Evolutionary conservation across 2,113 vertebrate genomes (phyloP).

Genomic region (Sylvia atricapilla): DNA sequence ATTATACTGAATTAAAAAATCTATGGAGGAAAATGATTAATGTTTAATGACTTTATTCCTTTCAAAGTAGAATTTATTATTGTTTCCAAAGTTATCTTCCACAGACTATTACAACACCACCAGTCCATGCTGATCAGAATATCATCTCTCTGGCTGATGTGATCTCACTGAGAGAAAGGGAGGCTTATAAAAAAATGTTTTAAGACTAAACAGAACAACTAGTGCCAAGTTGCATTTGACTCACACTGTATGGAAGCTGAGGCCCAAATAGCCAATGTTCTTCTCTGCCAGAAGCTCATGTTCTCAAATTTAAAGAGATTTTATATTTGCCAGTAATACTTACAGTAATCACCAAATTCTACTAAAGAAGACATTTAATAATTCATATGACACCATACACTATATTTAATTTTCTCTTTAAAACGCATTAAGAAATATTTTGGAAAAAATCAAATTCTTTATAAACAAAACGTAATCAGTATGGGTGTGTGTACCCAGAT

Average conservation of each 20-base stretch:
- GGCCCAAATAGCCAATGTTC: background rate
- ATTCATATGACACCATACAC: background rate
- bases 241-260: constrained; percentile 40
- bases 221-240: constrained; percentile 41
- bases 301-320: constrained; percentile 37
- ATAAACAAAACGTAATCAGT: background rate
- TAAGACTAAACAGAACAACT: constrained; percentile 20
- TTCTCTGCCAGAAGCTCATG: background rate
- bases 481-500: background rate
- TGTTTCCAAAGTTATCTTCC: constrained; percentile 23
- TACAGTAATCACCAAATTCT: background rate
- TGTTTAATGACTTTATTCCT: background rate
- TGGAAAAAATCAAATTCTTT: background rate
- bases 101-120: background rate
- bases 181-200: constrained; percentile 32
- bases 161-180: constrained; percentile 19
- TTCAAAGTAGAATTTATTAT: background rate
- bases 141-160: constrained; percentile 1
- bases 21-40: background rate
- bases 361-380: constrained; percentile 8
- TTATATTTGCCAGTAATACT: constrained; percentile 3
- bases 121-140: background rate
- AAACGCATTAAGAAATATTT: background rate
- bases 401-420: constrained; percentile 15
- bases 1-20: background rate